Evolutionary conservation across 1,140 invertebrate species (phyloP).

Genomic region (Trichomalopsis sarcophagae): DNA sequence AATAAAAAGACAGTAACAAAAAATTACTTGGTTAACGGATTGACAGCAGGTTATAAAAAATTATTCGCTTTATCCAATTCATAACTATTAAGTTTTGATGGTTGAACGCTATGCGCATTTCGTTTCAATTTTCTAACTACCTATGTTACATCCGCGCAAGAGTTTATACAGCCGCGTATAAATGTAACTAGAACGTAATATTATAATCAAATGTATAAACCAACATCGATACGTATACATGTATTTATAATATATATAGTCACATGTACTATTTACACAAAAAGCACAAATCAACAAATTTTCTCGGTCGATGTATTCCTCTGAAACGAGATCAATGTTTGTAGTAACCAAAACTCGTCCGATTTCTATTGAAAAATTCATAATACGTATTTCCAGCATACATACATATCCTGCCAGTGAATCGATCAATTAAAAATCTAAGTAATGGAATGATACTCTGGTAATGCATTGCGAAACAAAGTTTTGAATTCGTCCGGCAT

Average conservation of each 20-base stretch:
- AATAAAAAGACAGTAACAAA: neutral
- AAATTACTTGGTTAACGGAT: neutral
- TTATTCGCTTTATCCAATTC: neutral
- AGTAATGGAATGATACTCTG: conserved; percentile 50
- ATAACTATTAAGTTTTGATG: neutral
- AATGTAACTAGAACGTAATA: neutral
- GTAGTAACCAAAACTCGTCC: neutral
- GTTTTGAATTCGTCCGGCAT: neutral
- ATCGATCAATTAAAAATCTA: conserved; percentile 26
- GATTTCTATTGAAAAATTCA: neutral
- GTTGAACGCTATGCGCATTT: neutral
- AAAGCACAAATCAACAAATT: neutral
- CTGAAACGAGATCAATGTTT: neutral
- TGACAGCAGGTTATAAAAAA: neutral
- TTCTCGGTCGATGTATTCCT: neutral
- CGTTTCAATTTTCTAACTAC: neutral
- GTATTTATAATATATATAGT: neutral
- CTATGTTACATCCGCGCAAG: neutral
- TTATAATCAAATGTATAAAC: neutral
- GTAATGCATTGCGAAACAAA: conserved; percentile 29
- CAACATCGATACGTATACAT: neutral
- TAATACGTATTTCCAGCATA: neutral
- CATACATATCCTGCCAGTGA: neutral
- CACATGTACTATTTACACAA: conserved; percentile 19
- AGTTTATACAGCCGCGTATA: conserved; percentile 9